Conservation (phyloP, 2,888 invertebrate species). For the Noctua comes region DNA sequence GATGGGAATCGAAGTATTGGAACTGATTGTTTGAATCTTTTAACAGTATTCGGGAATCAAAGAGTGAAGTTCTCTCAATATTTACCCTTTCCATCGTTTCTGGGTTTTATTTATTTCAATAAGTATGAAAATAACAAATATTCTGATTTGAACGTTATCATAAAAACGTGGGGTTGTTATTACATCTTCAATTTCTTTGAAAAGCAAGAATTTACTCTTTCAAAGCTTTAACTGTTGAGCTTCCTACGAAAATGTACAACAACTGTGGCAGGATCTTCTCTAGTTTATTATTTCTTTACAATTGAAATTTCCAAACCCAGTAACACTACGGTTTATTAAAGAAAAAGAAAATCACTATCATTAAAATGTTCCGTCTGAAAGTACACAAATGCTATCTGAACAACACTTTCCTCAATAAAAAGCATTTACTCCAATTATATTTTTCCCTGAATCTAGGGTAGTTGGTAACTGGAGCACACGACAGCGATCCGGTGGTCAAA, state of each 20-base stretch:
- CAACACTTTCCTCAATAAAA: neutral
- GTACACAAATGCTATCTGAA: conserved; percentile 4
- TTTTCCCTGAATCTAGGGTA: conserved; percentile 10
- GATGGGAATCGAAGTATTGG: neutral
- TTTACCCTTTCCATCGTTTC: neutral
- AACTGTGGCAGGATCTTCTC: neutral
- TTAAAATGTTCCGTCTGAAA: conserved; percentile 41
- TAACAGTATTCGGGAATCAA: conserved; percentile 25
- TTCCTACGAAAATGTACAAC: neutral
- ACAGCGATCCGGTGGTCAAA: conserved; percentile 4
- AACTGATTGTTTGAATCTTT: conserved; percentile 27
- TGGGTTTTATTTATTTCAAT: neutral
- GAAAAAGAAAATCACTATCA: conserved; percentile 22
- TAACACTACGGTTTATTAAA: conserved; percentile 6
- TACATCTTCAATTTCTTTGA: neutral
- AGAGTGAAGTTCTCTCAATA: neutral
- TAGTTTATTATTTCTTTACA: neutral
- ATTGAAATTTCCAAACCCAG: conserved; percentile 2
- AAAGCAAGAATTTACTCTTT: neutral
- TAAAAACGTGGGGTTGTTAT: neutral
- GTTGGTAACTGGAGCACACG: conserved; percentile 30
- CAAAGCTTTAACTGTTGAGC: neutral
- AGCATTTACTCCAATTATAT: neutral
- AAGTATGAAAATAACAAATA: neutral
- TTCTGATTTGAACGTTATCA: neutral